Percentiles rank a stretch among this genome's conserved stretches.
Evolutionary conservation across 2,888 invertebrate species (phyloP).

Genomic region (Melinaea menophilus): DNA sequence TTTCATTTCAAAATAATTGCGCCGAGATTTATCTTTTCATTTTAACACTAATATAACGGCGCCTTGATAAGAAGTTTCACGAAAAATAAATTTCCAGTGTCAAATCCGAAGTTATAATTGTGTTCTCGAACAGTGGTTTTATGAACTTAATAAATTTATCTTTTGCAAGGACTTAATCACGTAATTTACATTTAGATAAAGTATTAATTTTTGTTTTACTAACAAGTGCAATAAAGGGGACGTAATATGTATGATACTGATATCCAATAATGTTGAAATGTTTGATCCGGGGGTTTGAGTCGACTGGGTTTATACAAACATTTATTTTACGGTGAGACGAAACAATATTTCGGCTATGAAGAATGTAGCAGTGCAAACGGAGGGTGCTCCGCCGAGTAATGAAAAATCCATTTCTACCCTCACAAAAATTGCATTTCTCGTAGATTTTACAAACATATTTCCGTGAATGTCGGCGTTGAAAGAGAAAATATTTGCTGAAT

Average conservation of each 20-base stretch:
- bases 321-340: conserved; percentile 58
- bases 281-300: conserved; percentile 5
- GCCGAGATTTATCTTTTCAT: conserved; percentile 15
- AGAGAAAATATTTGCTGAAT: conserved; percentile 12
- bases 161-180: conserved; percentile 10
- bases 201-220: conserved; percentile 34
- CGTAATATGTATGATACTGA: conserved; percentile 47
- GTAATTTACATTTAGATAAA: conserved; percentile 26
- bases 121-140: conserved; percentile 17
- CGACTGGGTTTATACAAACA: conserved; percentile 50
- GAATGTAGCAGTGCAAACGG: conserved; percentile 41
- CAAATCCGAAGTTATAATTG: conserved; percentile 22
- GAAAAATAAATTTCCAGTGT: conserved; percentile 18
- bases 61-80: conserved; percentile 11
- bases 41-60: conserved; percentile 10
- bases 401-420: conserved; percentile 53
- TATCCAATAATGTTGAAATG: conserved; percentile 59
- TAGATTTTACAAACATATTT: conserved; percentile 45
- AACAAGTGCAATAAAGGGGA: conserved; percentile 51
- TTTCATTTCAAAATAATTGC: too few species aligned
- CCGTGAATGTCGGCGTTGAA: conserved; percentile 20
- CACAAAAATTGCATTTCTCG: conserved; percentile 47
- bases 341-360: conserved; percentile 66
- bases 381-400: conserved; percentile 42
- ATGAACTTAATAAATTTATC: conserved; percentile 20